Evolutionary conservation across 1,140 invertebrate species (phyloP), one percentile per base, ranked within the genome.

Genomic region (Galleria mellonella): DNA sequence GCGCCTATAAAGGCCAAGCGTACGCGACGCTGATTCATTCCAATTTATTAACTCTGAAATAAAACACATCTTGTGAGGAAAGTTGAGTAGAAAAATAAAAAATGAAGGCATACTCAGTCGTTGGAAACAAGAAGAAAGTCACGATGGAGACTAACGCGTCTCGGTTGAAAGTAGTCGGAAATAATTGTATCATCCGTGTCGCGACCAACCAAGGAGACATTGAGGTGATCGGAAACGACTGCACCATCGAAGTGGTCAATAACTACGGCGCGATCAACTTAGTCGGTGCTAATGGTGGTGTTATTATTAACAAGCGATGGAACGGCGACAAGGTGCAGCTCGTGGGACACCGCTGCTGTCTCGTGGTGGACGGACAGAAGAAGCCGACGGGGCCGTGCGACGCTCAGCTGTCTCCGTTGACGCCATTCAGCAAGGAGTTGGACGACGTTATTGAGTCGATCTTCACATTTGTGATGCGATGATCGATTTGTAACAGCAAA

Each of bases 111-210:
- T 83, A 84, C 55, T 75, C 74, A 32, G 56, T 84, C 9, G 55
- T 84, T 42, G 81, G 81, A 8, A 83, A 84, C 47, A 84, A 79
- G 48, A 84, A 84, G 69, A 84, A 82, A 63, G 76, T 84, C 36
- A 84, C 76, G 4, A 81, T 83, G 77, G 72, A 81, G 45, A 57
- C 40, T 1, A 82, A 83, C 45, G 58, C 57, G 13, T 64, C 71
- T 1, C 62, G 55, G 12, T 47, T 84, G 9, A 83, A 75, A 58
- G 68, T 84, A 1, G 68, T 84, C 31, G 81, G 81, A 0, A 84
- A 82, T 44, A 68, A 71, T 44, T 84, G 81, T 40, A 73, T 84
- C 36, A 54, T 84, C 7, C 50, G 63, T 32, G 77, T 84, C 10
- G 38, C 62, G 9, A 51, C 37, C 28, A 84, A 84, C 47, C 64